Evolutionary conservation across 2,797 vertebrate genomes (phyloP).

Genomic region (Menidia menidia): DNA sequence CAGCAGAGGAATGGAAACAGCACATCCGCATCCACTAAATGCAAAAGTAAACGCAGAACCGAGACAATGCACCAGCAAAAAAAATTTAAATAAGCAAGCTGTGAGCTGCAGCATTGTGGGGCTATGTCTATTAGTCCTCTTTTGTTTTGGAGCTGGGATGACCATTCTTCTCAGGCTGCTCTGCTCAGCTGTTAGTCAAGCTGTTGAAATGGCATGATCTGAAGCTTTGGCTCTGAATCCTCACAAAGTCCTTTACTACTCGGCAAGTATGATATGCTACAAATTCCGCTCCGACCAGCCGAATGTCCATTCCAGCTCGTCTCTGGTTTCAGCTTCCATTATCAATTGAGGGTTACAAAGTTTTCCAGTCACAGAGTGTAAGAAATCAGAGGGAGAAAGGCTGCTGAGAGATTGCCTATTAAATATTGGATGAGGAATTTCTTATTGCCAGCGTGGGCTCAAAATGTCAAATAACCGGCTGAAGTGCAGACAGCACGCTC

Average conservation of each 20-base stretch:
- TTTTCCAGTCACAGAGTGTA: constrained; percentile 3
- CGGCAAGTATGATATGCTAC: constrained; percentile 9
- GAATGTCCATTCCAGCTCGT: constrained; percentile 20
- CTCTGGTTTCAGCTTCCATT: constrained; percentile 20
- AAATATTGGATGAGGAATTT: constrained; percentile 18
- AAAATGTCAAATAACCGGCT: neutral
- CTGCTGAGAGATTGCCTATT: constrained; percentile 18
- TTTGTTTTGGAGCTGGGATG: constrained; percentile 21
- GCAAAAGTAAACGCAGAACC: neutral
- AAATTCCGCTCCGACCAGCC: constrained; percentile 29
- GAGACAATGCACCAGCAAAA: neutral
- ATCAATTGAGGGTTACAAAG: neutral
- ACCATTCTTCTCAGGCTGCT: constrained; percentile 34
- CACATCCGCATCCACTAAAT: neutral
- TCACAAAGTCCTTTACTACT: constrained; percentile 7
- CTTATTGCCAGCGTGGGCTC: neutral
- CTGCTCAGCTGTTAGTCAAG: constrained; percentile 52
- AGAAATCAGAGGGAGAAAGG: neutral
- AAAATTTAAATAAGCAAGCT: constrained; percentile 1
- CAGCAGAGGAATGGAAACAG: constrained; percentile 1
- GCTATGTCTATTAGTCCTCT: constrained; percentile 11
- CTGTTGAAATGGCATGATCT: constrained; percentile 32
- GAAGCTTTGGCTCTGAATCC: constrained; percentile 29
- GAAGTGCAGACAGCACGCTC: neutral
- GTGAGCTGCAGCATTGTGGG: neutral